Evolutionary conservation across 2,797 vertebrate genomes (phyloP), one percentile per base, ranked within the genome.

Genomic region (Peromyscus melanophrys): DNA sequence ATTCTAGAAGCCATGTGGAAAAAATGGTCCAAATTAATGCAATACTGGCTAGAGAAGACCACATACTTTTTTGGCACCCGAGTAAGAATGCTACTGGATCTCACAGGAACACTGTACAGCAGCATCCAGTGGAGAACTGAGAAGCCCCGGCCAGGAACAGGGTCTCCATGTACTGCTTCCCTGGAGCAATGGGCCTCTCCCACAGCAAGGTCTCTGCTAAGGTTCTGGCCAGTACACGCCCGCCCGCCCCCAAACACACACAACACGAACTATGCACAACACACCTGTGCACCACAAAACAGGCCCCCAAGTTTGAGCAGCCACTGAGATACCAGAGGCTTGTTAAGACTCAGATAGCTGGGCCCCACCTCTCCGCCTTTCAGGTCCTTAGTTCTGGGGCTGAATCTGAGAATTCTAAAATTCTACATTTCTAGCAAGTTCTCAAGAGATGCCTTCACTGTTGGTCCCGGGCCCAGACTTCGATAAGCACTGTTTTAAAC

Each of bases 1-100:
- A 31, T 90, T 89, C 83, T 77, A 86, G 87, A 93, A 88, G 46
- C 40, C 69, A 59, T 9, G 7, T 77, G 40, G 82, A 96, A 97
- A 52, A 46, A 61, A 57, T 29, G n/a, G 65, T 92, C 90, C 85
- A 59, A 59, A 95, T 96, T 59, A 57, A 73, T 90, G 82, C 21
- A 34, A 31, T 67, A 71, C 83, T 82, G 71, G 71, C 76, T 86
- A 37, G 75, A 96, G 92, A 96, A 71, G 75, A 8, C 5, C 5
- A 11, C 52, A 25, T 52, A 34, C 49, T 91, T 43, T 14, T 94
- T 29, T 65, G 73, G 76, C 21, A 34, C 93, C 81, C 75, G 75
- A 73, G 81, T 65, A 93, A 52, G 71, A 75, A 80, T 82, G 75
- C 88, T 82, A 11, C 14, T 43, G 37, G 57, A 17, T 61, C 37